Conservation (phyloP, 2,113 vertebrate genomes). For the Ivindomyrus marchei region DNA sequence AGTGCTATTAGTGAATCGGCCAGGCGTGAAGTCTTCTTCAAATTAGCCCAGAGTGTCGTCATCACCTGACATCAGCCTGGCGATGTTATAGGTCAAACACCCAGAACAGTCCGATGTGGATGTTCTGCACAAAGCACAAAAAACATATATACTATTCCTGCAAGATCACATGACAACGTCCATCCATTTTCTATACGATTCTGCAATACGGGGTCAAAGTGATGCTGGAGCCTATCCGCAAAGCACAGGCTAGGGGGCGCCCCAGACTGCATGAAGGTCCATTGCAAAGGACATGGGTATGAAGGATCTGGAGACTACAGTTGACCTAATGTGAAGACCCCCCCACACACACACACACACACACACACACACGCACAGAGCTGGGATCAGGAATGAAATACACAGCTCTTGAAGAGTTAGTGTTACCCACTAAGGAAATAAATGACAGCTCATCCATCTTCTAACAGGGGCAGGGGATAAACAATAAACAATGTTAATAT, state of each 20-base stretch:
- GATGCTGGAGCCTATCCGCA: not conserved
- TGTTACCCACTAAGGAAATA: not conserved
- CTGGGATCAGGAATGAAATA: not conserved
- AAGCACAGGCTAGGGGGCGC: not conserved
- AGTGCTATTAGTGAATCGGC: constrained; percentile 12
- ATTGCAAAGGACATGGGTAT: not conserved
- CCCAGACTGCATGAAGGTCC: not conserved
- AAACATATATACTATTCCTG: not conserved
- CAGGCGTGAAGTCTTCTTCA: not conserved
- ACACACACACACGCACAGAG: not conserved
- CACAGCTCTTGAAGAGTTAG: not conserved
- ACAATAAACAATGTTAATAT: not conserved
- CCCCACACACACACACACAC: not conserved
- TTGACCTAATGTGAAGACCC: not conserved
- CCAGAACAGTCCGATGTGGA: not conserved
- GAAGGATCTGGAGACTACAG: not conserved
- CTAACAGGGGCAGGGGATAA: not conserved
- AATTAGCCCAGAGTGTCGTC: not conserved
- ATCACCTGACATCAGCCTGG: not conserved
- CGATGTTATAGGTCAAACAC: not conserved
- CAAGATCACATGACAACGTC: not conserved
- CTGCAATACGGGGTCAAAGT: not conserved
- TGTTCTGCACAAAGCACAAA: not conserved
- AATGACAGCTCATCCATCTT: not conserved
- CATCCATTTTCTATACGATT: not conserved